phyloP scores from a whole-genome alignment of 2,113 vertebrate species.

The Pagrus major region DNA sequence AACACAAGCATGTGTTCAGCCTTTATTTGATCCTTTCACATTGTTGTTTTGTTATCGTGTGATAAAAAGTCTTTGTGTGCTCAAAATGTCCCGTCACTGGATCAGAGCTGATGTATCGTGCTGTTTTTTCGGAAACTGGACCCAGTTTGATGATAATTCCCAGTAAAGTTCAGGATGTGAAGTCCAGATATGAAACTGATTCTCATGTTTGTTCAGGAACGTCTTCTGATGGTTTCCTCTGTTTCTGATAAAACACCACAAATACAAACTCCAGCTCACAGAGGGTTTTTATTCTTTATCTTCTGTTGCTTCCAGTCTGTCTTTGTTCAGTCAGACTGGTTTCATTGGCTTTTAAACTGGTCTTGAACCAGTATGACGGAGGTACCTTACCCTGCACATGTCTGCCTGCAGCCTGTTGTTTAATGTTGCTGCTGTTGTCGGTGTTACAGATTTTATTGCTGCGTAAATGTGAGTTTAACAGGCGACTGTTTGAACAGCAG shows the following conservation, averaged over 20 bases:
- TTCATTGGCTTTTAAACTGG: neutral
- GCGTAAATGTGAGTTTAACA: slow-evolving; percentile 33
- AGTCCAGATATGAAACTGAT: neutral
- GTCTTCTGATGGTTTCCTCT: neutral
- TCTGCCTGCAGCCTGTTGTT: neutral
- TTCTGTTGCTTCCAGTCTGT: neutral
- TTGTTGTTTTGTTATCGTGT: neutral
- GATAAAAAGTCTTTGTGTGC: too few species aligned
- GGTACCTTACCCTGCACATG: slow-evolving; percentile 1
- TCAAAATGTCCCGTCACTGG: neutral
- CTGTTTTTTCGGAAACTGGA: neutral
- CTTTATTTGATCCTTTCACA: neutral
- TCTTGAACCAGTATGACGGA: neutral
- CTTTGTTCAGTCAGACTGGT: neutral
- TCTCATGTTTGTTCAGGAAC: neutral
- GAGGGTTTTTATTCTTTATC: neutral
- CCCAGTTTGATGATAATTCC: neutral
- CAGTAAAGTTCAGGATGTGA: neutral
- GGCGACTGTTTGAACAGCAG: slow-evolving; percentile 30
- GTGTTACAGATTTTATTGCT: slow-evolving; percentile 35
- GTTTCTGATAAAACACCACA: neutral
- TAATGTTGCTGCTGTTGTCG: neutral
- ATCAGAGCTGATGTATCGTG: neutral
- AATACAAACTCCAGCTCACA: neutral
- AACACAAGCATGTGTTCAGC: too few species aligned